Evolutionary conservation across 2,113 vertebrate species (phyloP).

Genomic region (Albula goreensis): DNA sequence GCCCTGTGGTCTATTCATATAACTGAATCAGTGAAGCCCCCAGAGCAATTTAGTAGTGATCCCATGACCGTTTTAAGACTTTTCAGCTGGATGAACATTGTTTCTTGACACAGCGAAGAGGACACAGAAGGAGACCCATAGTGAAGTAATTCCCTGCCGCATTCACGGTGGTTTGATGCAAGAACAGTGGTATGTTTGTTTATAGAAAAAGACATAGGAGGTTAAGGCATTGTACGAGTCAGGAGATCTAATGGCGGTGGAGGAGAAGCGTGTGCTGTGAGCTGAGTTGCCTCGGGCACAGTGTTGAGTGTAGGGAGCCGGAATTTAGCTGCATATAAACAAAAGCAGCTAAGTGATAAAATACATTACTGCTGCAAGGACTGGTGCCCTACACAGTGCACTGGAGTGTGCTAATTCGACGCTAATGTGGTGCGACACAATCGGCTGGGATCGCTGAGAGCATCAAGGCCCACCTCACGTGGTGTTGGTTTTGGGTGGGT

Average conservation of each 20-base stretch:
- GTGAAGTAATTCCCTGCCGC: background rate
- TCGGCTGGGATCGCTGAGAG: constrained; percentile 58
- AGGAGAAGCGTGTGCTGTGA: background rate
- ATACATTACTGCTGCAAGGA: constrained; percentile 52
- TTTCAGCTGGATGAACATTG: background rate
- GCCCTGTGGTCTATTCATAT: background rate
- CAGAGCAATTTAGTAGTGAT: background rate
- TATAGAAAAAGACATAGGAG: background rate
- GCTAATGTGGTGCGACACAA: constrained; percentile 58
- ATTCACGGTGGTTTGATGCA: background rate
- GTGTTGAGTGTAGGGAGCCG: background rate
- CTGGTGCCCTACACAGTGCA: constrained; percentile 55
- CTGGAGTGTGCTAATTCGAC: constrained; percentile 65
- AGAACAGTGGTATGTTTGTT: background rate
- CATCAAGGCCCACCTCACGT: constrained; percentile 59
- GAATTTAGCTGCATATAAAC: constrained; percentile 2
- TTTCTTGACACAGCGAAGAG: background rate
- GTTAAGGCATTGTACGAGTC: background rate
- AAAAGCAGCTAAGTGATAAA: background rate
- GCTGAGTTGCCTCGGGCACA: background rate
- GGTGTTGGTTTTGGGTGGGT: too few species aligned
- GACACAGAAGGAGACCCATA: background rate
- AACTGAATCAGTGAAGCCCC: background rate
- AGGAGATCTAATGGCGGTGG: too few species aligned
- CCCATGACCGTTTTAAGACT: background rate